Conservation (phyloP, 2,797 vertebrate species). For the Falco rusticolus region DNA sequence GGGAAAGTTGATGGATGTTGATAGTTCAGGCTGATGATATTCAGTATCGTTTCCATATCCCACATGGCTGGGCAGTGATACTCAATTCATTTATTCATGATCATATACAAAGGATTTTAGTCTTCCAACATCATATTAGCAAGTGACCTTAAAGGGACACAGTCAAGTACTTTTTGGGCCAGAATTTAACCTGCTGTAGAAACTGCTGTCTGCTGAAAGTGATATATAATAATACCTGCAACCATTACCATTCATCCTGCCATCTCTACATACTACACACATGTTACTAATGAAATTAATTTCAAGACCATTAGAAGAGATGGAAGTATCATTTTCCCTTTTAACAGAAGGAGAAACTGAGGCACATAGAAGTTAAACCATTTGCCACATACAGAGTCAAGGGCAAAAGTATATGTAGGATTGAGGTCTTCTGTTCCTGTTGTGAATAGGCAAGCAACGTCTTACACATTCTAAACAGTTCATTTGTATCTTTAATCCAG, state of each 20-base stretch:
- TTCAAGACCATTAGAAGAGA: background rate
- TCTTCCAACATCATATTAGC: conserved; percentile 64
- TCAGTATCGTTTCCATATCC: conserved; percentile 62
- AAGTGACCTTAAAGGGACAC: conserved; percentile 64
- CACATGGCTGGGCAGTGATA: conserved; percentile 52
- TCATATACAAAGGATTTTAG: conserved; percentile 64
- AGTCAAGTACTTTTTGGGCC: conserved; percentile 61
- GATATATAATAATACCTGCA: conserved; percentile 40
- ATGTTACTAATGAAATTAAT: background rate
- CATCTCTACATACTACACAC: background rate
- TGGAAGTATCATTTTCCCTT: background rate
- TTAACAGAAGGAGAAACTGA: conserved; percentile 36
- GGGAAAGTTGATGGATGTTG: conserved; percentile 70
- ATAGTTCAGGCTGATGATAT: conserved; percentile 59
- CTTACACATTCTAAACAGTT: background rate
- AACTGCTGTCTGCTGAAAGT: conserved; percentile 42
- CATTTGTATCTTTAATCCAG: background rate
- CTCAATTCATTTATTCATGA: conserved; percentile 70
- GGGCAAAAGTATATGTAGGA: background rate
- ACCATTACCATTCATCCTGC: conserved; percentile 1
- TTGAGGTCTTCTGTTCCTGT: background rate
- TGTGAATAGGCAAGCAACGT: background rate
- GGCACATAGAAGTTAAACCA: background rate
- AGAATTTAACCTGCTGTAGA: conserved; percentile 61
- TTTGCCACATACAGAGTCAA: background rate